These are phyloP conservation scores for Pyrgus malvae DNA, from an alignment of 2,888 invertebrate genomes.

Conservation along the genomic window DNA sequence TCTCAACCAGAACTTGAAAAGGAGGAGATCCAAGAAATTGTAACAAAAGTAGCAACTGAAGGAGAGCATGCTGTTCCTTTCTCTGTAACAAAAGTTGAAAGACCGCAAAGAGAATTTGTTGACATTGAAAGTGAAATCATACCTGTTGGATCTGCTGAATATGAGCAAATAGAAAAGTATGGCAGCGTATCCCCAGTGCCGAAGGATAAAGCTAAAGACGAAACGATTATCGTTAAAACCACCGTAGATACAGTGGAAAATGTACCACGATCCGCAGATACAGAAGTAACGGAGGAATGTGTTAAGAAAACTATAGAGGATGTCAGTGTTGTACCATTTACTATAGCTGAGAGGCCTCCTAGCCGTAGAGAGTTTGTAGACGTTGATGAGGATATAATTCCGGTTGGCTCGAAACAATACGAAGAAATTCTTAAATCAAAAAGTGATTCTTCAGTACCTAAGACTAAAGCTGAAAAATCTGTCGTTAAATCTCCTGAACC, in stretches of 20 bases:
- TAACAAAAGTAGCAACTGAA: slow-evolving; percentile 43
- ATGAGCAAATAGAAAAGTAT: slow-evolving; percentile 64
- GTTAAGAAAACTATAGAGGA: slow-evolving; percentile 59
- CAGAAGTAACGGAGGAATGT: slow-evolving; percentile 56
- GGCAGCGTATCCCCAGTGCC: slow-evolving; percentile 66
- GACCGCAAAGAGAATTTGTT: slow-evolving; percentile 65
- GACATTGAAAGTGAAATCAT: slow-evolving; percentile 77
- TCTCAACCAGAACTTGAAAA: slow-evolving; percentile 56
- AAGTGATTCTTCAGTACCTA: slow-evolving; percentile 76
- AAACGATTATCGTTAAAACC: slow-evolving; percentile 51
- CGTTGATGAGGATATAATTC: slow-evolving; percentile 69
- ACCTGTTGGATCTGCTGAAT: slow-evolving; percentile 68
- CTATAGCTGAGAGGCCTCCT: slow-evolving; percentile 62
- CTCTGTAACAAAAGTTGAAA: slow-evolving; percentile 62
- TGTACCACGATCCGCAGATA: slow-evolving; percentile 36
- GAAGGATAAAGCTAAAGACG: slow-evolving; percentile 45
- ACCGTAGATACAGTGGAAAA: slow-evolving; percentile 47
- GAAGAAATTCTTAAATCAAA: slow-evolving; percentile 77
- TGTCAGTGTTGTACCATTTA: slow-evolving; percentile 72
- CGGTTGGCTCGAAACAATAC: slow-evolving; percentile 66
- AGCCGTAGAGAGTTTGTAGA: slow-evolving; percentile 80
- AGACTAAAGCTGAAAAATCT: slow-evolving; percentile 70
- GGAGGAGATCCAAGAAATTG: slow-evolving; percentile 52
- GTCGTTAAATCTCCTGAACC: slow-evolving; percentile 66
- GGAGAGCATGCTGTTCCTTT: slow-evolving; percentile 64